Evolutionary conservation across 2,888 invertebrate species (phyloP), one percentile per base, ranked within the genome.

Genomic region (Hydropsyche betteni): DNA sequence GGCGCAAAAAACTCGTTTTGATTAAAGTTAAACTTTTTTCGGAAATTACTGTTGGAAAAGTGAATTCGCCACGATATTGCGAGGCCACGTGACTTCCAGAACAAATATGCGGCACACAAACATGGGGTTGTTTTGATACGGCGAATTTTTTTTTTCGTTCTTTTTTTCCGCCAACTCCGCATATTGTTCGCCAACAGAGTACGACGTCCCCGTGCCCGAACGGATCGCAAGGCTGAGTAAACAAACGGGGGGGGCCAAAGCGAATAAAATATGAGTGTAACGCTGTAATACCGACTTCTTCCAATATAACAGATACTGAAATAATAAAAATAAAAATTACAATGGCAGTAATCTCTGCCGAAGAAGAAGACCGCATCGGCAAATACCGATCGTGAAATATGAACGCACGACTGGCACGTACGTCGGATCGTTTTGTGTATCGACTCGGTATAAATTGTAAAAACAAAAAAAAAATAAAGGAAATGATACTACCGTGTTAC

Each of bases 241-340:
- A 72, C 72, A 72, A 58, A 72, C 24, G 58, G 72, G 72, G 72
- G 72, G 58, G 58, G 44, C 10, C 10, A n/a, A 58, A 72, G 58
- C 55, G 33, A 72, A 72, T 58, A 72, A 72, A 72, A 72, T 70
- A 52, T 14, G 52, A 12, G 52, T 33, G 51, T 70, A 51, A 72
- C 44, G 51, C 44, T 50, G 69, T 69, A 33, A 69, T 69, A 50
- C 33, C 14, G 69, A 69, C 51, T 69, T 69, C 64, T 64, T 33
- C 61, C 61, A 36, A 58, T 36, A 64, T 34, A 24, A 64, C 34
- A 64, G 12, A 34, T 36, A 64, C 34, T 64, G 34, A 64, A 64
- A 55, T n/a, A 55, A 55, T 16, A 55, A 55, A 44, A 55, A 55
- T 55, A 55, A 14, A 16, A 55, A 55, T 16, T 16, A 16, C 55